Conservation (phyloP, 2,797 vertebrate genomes). For the Myotis myotis region DNA sequence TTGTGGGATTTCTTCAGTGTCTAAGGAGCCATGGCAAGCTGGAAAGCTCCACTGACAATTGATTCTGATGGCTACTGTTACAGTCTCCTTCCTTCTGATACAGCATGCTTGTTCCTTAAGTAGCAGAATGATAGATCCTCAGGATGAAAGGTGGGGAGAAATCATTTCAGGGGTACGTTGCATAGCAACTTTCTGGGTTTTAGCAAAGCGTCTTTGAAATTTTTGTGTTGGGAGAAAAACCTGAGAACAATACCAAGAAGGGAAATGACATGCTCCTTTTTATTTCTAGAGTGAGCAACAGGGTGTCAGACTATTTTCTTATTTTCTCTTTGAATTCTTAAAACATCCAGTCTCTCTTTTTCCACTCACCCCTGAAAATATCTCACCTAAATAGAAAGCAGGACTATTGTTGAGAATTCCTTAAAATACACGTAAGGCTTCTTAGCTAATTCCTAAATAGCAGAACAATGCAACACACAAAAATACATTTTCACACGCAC, state of each 20-base stretch:
- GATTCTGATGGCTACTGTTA: neutral
- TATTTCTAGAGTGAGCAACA: neutral
- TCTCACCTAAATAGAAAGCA: constrained; percentile 36
- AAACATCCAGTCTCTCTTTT: neutral
- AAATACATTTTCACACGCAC: neutral
- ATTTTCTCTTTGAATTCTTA: constrained; percentile 15
- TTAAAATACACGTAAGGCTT: constrained; percentile 8
- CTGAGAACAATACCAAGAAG: neutral
- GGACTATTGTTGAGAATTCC: neutral
- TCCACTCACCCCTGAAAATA: neutral
- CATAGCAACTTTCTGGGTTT: neutral
- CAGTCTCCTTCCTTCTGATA: neutral
- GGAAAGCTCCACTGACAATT: neutral
- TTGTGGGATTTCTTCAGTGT: neutral
- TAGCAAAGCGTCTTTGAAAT: neutral
- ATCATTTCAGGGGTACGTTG: neutral
- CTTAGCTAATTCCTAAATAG: neutral
- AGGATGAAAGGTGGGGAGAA: neutral
- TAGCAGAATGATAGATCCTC: neutral
- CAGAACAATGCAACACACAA: neutral
- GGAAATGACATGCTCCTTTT: neutral
- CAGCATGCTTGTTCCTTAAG: neutral
- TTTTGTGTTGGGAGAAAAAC: neutral
- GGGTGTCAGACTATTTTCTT: constrained; percentile 11
- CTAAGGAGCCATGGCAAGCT: neutral